These are phyloP conservation scores for Lophius piscatorius DNA, from an alignment of 2,113 vertebrate genomes.

Conservation along the genomic window DNA sequence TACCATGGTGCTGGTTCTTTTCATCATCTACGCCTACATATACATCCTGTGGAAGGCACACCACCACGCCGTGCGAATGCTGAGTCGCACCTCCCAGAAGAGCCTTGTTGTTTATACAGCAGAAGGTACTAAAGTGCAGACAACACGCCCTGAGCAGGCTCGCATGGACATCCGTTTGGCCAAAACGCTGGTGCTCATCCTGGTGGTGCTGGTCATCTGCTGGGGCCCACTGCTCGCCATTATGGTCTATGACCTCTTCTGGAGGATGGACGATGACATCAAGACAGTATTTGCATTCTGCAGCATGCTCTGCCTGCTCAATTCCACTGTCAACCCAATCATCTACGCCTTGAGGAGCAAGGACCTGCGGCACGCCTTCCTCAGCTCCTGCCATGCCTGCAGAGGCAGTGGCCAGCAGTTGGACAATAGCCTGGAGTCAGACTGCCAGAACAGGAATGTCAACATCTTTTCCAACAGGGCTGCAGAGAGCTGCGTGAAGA, in stretches of 20 bases:
- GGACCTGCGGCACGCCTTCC: constrained; percentile 95
- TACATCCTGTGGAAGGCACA: constrained; percentile 99
- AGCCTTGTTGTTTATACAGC: constrained; percentile 94
- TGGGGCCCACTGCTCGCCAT: constrained; percentile 98
- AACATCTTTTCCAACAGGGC: constrained; percentile 92
- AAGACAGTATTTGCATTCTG: constrained; percentile 99
- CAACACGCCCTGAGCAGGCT: constrained; percentile 92
- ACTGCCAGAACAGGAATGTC: constrained; percentile 92
- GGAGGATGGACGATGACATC: constrained; percentile 95
- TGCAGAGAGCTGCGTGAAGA: constrained; percentile 97
- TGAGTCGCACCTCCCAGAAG: constrained; percentile 95
- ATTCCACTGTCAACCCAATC: constrained; percentile 98
- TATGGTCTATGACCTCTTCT: constrained; percentile 99
- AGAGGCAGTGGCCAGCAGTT: constrained; percentile 89
- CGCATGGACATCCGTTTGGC: constrained; percentile 99
- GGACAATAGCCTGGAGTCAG: constrained; percentile 98
- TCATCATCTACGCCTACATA: constrained; percentile 98
- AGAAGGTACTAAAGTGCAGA: constrained; percentile 94
- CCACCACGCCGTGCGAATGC: constrained; percentile 94
- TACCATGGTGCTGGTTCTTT: constrained; percentile 92
- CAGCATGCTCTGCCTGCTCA: constrained; percentile 97
- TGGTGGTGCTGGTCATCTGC: constrained; percentile 97
- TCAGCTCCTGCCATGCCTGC: constrained; percentile 91
- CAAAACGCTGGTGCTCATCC: constrained; percentile 97
- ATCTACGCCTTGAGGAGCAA: constrained; percentile 98